phyloP scores from a whole-genome alignment of 2,888 invertebrate species.

The Lasioglossum vierecki region DNA sequence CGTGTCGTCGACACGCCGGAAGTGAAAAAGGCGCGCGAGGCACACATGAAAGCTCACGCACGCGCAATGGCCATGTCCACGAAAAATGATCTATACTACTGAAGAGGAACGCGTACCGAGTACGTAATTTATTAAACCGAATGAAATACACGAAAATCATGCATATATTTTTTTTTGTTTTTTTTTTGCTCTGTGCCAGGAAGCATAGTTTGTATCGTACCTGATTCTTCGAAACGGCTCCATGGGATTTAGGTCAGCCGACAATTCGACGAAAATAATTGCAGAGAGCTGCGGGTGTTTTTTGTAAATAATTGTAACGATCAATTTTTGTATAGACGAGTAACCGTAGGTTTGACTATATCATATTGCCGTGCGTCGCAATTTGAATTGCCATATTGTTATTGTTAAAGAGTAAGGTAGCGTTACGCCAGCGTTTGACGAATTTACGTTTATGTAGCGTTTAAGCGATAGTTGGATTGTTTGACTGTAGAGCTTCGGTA shows the following conservation, averaged over 20 bases:
- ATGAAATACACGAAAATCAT: background rate
- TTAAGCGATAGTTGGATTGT: constrained; percentile 12
- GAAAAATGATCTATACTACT: constrained; percentile 63
- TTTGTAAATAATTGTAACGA: constrained; percentile 41
- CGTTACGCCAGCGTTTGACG: background rate
- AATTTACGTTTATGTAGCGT: background rate
- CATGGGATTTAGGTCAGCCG: constrained; percentile 1
- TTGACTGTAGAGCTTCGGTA: background rate
- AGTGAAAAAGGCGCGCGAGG: constrained; percentile 68
- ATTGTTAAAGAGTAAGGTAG: constrained; percentile 6
- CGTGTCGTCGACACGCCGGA: constrained; percentile 73
- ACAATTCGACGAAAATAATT: constrained; percentile 4
- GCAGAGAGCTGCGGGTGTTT: too few species aligned
- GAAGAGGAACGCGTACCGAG: background rate
- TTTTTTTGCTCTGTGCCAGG: too few species aligned
- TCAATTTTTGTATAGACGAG: background rate
- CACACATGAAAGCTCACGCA: constrained; percentile 71
- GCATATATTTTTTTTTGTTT: too few species aligned
- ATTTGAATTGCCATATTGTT: constrained; percentile 35
- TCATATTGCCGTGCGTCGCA: constrained; percentile 17
- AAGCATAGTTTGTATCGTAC: constrained; percentile 42
- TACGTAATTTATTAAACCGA: background rate
- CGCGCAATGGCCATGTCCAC: constrained; percentile 69
- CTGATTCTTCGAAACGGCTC: constrained; percentile 37
- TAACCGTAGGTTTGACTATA: background rate